phyloP scores from a whole-genome alignment of 2,888 invertebrate species.

The Morpho deidamia region DNA sequence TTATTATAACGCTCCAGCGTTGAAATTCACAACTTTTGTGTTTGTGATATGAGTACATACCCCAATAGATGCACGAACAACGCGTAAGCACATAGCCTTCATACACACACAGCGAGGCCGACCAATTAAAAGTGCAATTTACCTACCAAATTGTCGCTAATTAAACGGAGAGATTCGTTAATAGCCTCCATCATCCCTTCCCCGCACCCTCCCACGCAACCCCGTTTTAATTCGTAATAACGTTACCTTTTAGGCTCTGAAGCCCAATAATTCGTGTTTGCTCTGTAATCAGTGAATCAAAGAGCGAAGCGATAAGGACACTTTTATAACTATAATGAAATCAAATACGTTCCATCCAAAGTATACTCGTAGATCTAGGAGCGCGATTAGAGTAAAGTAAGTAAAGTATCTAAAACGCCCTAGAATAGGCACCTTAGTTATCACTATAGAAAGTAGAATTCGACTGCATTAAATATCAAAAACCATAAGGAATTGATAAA shows the following conservation, averaged over 20 bases:
- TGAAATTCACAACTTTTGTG: too few species aligned
- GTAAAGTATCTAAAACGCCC: too few species aligned
- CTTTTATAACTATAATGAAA: neutral
- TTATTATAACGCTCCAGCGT: too few species aligned
- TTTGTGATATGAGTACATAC: too few species aligned
- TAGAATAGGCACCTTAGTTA: too few species aligned
- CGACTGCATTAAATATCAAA: too few species aligned
- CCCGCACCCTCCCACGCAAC: slow-evolving; percentile 6
- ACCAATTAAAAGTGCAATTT: slow-evolving; percentile 61
- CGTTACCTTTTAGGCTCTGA: slow-evolving; percentile 21
- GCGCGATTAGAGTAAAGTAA: too few species aligned
- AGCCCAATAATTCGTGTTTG: slow-evolving; percentile 23
- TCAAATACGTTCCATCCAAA: too few species aligned
- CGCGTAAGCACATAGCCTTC: neutral
- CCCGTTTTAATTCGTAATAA: slow-evolving; percentile 23
- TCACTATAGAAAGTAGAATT: too few species aligned
- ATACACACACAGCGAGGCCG: slow-evolving; percentile 23
- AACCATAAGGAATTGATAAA: too few species aligned
- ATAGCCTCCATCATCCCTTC: slow-evolving; percentile 27
- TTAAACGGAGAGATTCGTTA: slow-evolving; percentile 56
- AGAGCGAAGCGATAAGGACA: slow-evolving; percentile 22
- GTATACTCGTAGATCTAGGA: too few species aligned
- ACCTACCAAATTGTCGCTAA: slow-evolving; percentile 49
- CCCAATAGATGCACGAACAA: too few species aligned
- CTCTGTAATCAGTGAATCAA: slow-evolving; percentile 28